Evolutionary conservation across 2,797 vertebrate genomes (phyloP), one percentile per base, ranked within the genome.

Genomic region (Rhinogobio ventralis): DNA sequence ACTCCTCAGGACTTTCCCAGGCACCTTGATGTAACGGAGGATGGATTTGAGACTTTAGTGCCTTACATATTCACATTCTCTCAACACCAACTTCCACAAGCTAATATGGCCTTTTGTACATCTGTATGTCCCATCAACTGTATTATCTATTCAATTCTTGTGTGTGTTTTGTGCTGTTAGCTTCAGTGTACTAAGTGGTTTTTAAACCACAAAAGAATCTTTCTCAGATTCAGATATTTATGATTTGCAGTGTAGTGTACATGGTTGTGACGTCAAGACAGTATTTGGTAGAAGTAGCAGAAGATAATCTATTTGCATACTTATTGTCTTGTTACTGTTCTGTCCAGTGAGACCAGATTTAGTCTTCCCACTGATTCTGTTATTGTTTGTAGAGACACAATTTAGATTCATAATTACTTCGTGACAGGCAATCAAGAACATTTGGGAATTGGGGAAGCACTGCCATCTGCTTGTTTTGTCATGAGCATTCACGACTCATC

Each of bases 11-110:
- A 85, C 82, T 84, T 78, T 62, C 55, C 60, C 76, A 68, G 36
- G 85, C 86, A 80, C 80, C 79, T 72, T 88, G 76, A 87, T 86
- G 77, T 69, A 68, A 90, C 45, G 79, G 77, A 89, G 88, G 86
- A 64, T 33, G 85, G 87, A 85, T 78, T 42, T 57, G 71, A 92
- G 91, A 94, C 92, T 93, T 88, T 93, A 94, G 95, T 96, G 95
- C 95, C 95, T 96, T 96, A 96, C 91, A 90, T 94, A 91, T 92
- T 90, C 88, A 90, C 86, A 51, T 8, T 91, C 90, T 88, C 72
- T 76, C 90, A 86, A 85, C 85, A 82, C 75, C 89, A 82, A 89
- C 89, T 90, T 91, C 88, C 89, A 72, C 13, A 49, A 49, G 57
- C 66, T 90, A 49, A 49, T 51, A 23, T 30, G 49, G 79, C 17